phyloP scores from a whole-genome alignment of 2,113 vertebrate species.

The Coracopsis vasa region DNA sequence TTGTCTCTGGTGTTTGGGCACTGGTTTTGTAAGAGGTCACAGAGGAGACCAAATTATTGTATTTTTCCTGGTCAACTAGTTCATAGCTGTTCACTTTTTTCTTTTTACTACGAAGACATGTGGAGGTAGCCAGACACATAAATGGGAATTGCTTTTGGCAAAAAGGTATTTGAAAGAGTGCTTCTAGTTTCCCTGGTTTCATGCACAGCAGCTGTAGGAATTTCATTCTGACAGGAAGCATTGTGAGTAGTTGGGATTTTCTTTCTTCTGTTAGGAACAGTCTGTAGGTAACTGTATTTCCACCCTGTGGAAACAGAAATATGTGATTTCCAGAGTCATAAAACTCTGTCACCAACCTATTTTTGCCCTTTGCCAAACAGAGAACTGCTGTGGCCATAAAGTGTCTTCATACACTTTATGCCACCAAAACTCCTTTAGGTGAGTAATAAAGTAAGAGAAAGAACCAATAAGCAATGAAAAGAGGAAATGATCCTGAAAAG shows the following conservation, averaged over 20 bases:
- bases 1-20: conserved; percentile 78
- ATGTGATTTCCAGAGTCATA: neutral
- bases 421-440: neutral
- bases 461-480: neutral
- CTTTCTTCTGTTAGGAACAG: neutral
- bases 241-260: neutral
- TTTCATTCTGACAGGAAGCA: conserved; percentile 65
- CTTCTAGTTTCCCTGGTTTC: conserved; percentile 27
- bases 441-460: neutral
- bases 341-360: neutral
- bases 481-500: neutral
- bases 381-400: neutral
- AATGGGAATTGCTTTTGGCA: neutral
- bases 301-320: conserved; percentile 3
- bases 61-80: conserved; percentile 82
- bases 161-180: conserved; percentile 21
- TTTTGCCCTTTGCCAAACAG: neutral
- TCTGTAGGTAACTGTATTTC: neutral
- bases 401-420: neutral
- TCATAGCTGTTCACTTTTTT: conserved; percentile 79
- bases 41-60: conserved; percentile 82
- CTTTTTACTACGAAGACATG: conserved; percentile 70
- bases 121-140: conserved; percentile 69
- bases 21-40: conserved; percentile 78
- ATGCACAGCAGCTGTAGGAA: conserved; percentile 43